Evolutionary conservation across 2,113 vertebrate species (phyloP), one percentile per base, ranked within the genome.

Genomic region (Mormyrus iriodes): DNA sequence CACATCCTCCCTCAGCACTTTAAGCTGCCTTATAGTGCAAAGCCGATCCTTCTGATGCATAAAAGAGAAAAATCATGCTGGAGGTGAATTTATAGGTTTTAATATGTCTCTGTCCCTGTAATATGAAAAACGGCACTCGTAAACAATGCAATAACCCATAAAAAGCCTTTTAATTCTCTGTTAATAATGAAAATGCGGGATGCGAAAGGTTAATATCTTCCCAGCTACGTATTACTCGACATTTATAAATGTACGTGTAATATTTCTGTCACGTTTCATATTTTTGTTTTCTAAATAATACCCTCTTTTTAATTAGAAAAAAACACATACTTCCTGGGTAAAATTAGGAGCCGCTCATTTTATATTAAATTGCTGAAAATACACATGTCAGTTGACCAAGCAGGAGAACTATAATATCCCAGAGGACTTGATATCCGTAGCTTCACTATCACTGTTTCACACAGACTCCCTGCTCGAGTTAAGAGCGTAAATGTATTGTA

Each of bases 31-130:
- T 58, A 0, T 73, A 90, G 76, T 88, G 87, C 58, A 88, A 51
- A 52, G 48, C 44, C 91, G 88, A 88, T 87, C 90, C 91, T 92
- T 91, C 91, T 92, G 88, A 90, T 92, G 93, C 91, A 79, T 89
- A 91, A 88, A 0, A 0, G 90, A 88, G 88, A 90, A 79, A 90
- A 89, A 90, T 17, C 39, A 35, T 88, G 9, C 27, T 19, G 31
- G 49, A 39, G 27, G 17, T 31, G 8, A 88, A 48, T 79, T 79
- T 19, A 79, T 79, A 69, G 12, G 27, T 42, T 79, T 42, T 79
- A 69, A 88, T 73, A 49, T 35, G 12, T 76, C 31, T 35, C 13
- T 39, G 31, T 35, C 31, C 31, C 13, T 15, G 35, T 35, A 79
- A 4, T 42, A 79, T 79, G 39, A 79, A 79, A 39, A 39, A 79